Evolutionary conservation across 2,113 vertebrate species (phyloP), one percentile per base, ranked within the genome.

Genomic region (Hippocampus mohnikei): DNA sequence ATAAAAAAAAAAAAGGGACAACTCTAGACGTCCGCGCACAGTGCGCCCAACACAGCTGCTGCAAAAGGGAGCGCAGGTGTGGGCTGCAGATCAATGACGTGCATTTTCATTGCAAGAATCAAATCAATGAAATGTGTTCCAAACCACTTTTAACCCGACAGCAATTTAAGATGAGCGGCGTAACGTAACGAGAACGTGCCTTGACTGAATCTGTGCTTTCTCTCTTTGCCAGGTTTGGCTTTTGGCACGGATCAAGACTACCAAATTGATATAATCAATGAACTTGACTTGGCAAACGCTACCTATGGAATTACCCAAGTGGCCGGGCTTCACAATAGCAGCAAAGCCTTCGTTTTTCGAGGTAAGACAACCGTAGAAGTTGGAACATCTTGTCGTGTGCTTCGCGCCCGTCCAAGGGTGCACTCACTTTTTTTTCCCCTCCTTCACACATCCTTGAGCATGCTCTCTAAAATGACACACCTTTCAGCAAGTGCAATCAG

Each of bases 311-410:
- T 98, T 87, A 95, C 93, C 23, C 95, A 96, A 88, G 96, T 97
- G 84, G 87, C 92, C 0, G 96, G 95, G 70, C 85, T 95, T n/a
- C 95, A 97, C 92, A 97, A 97, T 84, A 88, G 90, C 91, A 98
- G 94, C 92, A 97, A 94, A 93, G 95, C 96, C 0, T 96, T 97
- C 88, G 79, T 96, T 48, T 97, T 98, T 75, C 94, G 95, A 95
- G 96, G 96, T 98, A 94, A 93, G 73, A 33, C 20, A 8, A 52
- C 16, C 25, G 12, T 50, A 16, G 52, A 67, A 67, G 66, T 52
- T 52, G 4, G 53, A 52, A 61, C 21, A 61, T 41, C 72, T 78
- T 83, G 74, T 87, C 29, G 71, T 40, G 21, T 18, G 29, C 66
- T 21, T 65, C 33, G 2, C 16, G 44, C 71, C 44, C 42, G 18